Percentiles rank a stretch among this genome's conserved stretches.
Conservation (phyloP, 2,113 vertebrate genomes). For the Euleptes europaea region DNA sequence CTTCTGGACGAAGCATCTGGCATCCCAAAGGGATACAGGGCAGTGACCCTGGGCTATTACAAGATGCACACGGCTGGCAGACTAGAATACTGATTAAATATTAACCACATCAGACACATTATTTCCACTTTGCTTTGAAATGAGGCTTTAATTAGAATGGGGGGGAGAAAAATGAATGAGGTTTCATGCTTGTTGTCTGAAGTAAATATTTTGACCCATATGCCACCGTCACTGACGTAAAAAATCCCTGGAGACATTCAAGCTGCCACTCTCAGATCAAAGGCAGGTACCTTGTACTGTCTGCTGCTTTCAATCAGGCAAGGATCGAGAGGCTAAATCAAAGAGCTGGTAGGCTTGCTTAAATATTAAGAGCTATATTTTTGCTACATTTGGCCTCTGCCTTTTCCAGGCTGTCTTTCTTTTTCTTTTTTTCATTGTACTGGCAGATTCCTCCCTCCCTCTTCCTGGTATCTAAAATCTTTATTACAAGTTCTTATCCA, state of each 20-base stretch:
- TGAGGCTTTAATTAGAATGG: slow-evolving; percentile 62
- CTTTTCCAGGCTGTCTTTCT: slow-evolving; percentile 15
- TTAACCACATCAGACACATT: slow-evolving; percentile 60
- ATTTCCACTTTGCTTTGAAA: slow-evolving; percentile 62
- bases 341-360: slow-evolving; percentile 5
- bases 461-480: neutral
- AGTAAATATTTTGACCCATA: slow-evolving; percentile 63
- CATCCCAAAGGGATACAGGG: slow-evolving; percentile 41
- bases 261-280: slow-evolving; percentile 41
- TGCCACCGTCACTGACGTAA: slow-evolving; percentile 54
- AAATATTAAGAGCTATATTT: slow-evolving; percentile 7
- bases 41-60: slow-evolving; percentile 46
- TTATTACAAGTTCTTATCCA: neutral
- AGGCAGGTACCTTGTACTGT: slow-evolving; percentile 28
- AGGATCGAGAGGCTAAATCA: slow-evolving; percentile 30
- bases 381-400: slow-evolving; percentile 22
- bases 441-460: fast-evolving
- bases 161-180: slow-evolving; percentile 43
- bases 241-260: slow-evolving; percentile 43
- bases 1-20: slow-evolving; percentile 49
- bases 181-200: slow-evolving; percentile 58
- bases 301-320: slow-evolving; percentile 20
- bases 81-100: slow-evolving; percentile 57
- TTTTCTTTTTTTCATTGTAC: neutral
- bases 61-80: slow-evolving; percentile 43